Base-by-base conservation (phyloP, 2,113 vertebrate genomes). In the Columbina picui region DNA sequence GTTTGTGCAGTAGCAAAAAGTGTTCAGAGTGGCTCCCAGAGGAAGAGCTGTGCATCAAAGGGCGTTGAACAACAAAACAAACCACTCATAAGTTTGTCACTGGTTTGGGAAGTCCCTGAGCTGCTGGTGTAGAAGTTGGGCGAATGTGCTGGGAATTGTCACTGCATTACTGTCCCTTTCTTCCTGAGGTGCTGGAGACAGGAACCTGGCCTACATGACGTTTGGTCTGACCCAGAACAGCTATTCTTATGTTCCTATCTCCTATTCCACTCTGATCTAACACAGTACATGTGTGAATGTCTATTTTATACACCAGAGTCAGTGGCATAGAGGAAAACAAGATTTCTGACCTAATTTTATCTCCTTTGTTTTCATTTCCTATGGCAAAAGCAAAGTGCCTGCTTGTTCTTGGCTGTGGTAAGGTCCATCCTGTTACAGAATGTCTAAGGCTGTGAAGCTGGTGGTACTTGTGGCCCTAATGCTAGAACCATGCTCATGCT, bases 341-440 rank as follows among this genome's bases (percentile, higher is more conserved):
- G 53, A 65, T 78, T 95, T 90, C 65, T 87, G 80, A 89, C 92
- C 82, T 73, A 69, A 76, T 88, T 90, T 92, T 88, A 63, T 84
- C 45, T 78, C 82, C 75, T 94, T 95, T 95, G 76, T 93, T 96
- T 95, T 87, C 57, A 56, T 83, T 96, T 95, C 89, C 83, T 94
- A 88, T 30, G 74, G 69, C 73, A 89, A 90, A 93, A 81, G 60
- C 27, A 12, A 81, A 73, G 41, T 17, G 6, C 3, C 0, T 65
- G 20, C 43, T 32, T 59, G 43, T 53, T 94, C 36, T 82, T 63
- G 76, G 47, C 87, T 67, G 41, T 50, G 45, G 52, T 26, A 19
- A 77, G 32, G 34, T 53, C 73, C 50, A 36, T 64, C 70, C 14
- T 1, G 1, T 88, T 43, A 32, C 1, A 1, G 45, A n/a, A 27